Evolutionary conservation across 2,797 vertebrate species (phyloP).

Genomic region (Chelidonichthys spinosus): DNA sequence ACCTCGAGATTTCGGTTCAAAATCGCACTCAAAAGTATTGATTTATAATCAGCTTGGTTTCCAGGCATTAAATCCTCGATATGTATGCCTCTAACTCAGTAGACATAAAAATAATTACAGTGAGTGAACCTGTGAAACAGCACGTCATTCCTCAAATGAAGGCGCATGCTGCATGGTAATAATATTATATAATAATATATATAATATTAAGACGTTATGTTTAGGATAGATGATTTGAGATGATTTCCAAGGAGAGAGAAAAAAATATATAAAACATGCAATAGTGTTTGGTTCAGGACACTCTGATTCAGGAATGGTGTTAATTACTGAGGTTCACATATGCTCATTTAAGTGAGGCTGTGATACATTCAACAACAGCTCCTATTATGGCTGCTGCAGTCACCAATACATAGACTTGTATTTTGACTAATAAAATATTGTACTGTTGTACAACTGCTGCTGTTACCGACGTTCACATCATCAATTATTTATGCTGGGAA

Average conservation of each 20-base stretch:
- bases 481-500: not conserved
- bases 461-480: not conserved
- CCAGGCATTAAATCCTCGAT: slow-evolving; percentile 78
- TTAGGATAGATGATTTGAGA: slow-evolving; percentile 23
- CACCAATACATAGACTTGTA: not conserved
- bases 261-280: too few species aligned
- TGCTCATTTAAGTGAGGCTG: not conserved
- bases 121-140: slow-evolving; percentile 36
- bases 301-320: not conserved
- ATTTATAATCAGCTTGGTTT: slow-evolving; percentile 80
- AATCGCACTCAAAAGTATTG: slow-evolving; percentile 79
- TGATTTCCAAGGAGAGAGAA: not conserved
- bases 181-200: too few species aligned
- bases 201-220: slow-evolving; percentile 36
- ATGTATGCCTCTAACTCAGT: slow-evolving; percentile 72
- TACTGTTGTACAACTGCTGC: not conserved
- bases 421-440: not conserved
- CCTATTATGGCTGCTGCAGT: not conserved
- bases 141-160: slow-evolving; percentile 32
- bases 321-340: not conserved
- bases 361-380: not conserved
- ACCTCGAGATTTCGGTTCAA: slow-evolving; percentile 78
- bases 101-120: slow-evolving; percentile 82
- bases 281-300: not conserved
- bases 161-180: not conserved